Evolutionary conservation across 1,140 invertebrate genomes (phyloP).

Genomic region (Myzus persicae): DNA sequence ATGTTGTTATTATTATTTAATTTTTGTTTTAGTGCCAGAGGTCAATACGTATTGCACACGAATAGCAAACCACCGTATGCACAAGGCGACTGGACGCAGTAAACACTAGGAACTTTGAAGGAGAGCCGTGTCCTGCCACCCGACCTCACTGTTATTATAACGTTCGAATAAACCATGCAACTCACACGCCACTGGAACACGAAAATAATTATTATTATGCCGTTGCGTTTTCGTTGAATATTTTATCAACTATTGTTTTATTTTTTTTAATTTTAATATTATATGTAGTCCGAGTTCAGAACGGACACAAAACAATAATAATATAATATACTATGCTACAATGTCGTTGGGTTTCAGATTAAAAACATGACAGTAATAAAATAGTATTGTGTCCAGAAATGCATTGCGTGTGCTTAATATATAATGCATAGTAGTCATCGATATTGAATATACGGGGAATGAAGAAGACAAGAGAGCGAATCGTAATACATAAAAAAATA

Average conservation of each 20-base stretch:
- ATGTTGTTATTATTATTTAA: neutral
- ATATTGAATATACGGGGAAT: neutral
- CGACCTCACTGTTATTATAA: neutral
- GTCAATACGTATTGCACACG: conserved; percentile 14
- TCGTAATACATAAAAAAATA: neutral
- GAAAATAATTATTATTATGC: neutral
- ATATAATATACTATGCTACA: neutral
- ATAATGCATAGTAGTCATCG: neutral
- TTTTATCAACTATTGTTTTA: conserved; percentile 16
- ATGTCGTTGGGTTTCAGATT: neutral
- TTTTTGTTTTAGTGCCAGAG: neutral
- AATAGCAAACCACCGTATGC: neutral
- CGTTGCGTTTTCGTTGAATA: neutral
- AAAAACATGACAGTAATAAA: neutral
- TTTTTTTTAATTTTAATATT: conserved; percentile 1
- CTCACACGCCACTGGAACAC: neutral
- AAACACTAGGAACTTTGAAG: neutral
- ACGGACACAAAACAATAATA: neutral
- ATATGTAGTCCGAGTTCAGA: neutral
- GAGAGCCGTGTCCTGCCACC: neutral
- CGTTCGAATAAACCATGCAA: neutral
- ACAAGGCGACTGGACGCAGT: neutral
- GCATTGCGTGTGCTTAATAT: neutral
- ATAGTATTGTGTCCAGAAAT: neutral
- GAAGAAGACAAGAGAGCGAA: neutral